Conservation (phyloP, 2,113 vertebrate species). For the Pseudonaja textilis region DNA sequence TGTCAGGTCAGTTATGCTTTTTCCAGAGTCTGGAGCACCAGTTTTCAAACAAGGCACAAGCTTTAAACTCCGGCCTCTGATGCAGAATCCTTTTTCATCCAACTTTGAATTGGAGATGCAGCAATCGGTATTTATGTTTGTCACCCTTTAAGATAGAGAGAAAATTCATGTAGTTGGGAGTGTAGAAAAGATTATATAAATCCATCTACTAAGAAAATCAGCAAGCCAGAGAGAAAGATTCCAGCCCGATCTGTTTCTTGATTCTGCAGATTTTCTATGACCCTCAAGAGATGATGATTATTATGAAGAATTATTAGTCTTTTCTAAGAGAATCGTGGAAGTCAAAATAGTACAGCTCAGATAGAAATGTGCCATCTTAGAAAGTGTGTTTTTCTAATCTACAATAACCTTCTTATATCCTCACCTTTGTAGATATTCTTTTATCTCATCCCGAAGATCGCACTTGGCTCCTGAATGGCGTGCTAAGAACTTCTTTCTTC, state of each 20-base stretch:
- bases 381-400: not conserved
- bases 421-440: not conserved
- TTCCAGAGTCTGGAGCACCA: not conserved
- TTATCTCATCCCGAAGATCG: not conserved
- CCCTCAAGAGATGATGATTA: not conserved
- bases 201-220: not conserved
- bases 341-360: not conserved
- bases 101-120: not conserved
- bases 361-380: not conserved
- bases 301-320: not conserved
- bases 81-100: not conserved
- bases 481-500: not conserved
- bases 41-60: not conserved
- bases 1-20: not conserved
- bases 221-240: not conserved
- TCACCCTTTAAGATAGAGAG: not conserved
- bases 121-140: not conserved
- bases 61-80: not conserved
- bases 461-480: not conserved
- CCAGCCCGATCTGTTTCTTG: not conserved
- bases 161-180: not conserved
- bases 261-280: not conserved
- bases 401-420: not conserved
- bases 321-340: not conserved
- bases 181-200: not conserved